phyloP scores from a whole-genome alignment of 2,797 vertebrate genomes.

The Sebastes goodei region DNA sequence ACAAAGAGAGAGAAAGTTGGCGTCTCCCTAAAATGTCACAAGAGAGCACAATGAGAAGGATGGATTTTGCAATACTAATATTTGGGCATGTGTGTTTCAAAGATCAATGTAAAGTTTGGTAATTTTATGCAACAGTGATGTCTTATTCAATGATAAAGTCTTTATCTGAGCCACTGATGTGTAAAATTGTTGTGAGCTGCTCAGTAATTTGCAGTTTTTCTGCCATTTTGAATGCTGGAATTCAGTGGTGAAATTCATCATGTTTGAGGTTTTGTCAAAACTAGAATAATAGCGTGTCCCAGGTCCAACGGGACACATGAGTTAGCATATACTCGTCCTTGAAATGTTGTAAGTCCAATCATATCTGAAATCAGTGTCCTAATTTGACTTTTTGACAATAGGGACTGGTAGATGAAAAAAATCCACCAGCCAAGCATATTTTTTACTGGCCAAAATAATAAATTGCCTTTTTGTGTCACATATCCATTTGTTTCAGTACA shows the following conservation, averaged over 20 bases:
- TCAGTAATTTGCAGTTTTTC: neutral
- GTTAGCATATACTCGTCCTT: neutral
- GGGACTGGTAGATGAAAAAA: no score
- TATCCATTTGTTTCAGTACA: no score
- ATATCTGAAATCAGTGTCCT: neutral
- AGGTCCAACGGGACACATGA: neutral
- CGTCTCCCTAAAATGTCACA: slow-evolving; percentile 38
- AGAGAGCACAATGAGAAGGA: slow-evolving; percentile 15
- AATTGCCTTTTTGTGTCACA: no score
- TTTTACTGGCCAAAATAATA: no score
- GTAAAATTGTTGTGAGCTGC: neutral
- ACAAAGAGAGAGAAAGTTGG: slow-evolving; percentile 54
- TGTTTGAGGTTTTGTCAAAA: neutral
- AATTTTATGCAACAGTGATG: neutral
- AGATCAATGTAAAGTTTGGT: neutral
- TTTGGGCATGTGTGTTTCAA: slow-evolving; percentile 2
- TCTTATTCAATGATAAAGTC: neutral
- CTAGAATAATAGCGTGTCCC: neutral
- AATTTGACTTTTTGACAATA: no score
- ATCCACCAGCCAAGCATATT: no score
- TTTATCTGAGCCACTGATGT: neutral
- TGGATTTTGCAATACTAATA: slow-evolving; percentile 9
- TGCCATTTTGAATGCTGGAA: neutral
- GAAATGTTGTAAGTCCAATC: neutral
- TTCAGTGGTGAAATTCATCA: neutral